Base-by-base conservation (phyloP, 37 sponge, comb jelly and placozoan genomes). In the Spongia lamella region DNA sequence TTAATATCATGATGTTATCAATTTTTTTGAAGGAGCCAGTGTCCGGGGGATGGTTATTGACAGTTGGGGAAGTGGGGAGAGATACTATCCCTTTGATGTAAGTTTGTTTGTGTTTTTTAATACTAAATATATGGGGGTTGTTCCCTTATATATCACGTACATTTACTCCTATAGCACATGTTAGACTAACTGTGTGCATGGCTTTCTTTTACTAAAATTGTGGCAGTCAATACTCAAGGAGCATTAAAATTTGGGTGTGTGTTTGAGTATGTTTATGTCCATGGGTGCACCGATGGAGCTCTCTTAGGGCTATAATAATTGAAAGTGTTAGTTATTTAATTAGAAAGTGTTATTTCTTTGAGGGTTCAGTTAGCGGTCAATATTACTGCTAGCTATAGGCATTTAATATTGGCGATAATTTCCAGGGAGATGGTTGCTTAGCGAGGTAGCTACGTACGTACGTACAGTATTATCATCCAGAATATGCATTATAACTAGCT, bases 341-440 rank as follows among this genome's bases (percentile, higher is more conserved):
- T 57, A 22, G 81, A 53, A 85, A n/a, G n/a, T n/a, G n/a, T 81
- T 43, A 72, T 89, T 36, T 89, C 90, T n/a, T 80, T 89, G 63
- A 85, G 90, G 25, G 60, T 89, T 29, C 53, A 85, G 37, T 76
- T 89, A 59, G 85, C 85, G 4, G 90, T 85, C 22, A 89, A 89
- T 89, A 72, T 89, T 40, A 66, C 85, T 5, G 90, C 90, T n/a
- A n/a, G n/a, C n/a, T n/a, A n/a, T 14, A 85, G 90, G 37, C 90
- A 89, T 74, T 80, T 89, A 75, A 84, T 89, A 76, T 89, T 89
- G 80, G 76, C 81, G n/a, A 89, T 89, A 54, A 39, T 89, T 60
- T 89, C 90, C 21, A 77, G 90, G n/a, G n/a, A n/a, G n/a, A n/a
- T n/a, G n/a, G n/a, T n/a, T n/a, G n/a, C n/a, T n/a, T n/a, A n/a